These are phyloP conservation scores for Synchiropus splendidus DNA, from an alignment of 2,113 vertebrate genomes.

Conservation along the genomic window DNA sequence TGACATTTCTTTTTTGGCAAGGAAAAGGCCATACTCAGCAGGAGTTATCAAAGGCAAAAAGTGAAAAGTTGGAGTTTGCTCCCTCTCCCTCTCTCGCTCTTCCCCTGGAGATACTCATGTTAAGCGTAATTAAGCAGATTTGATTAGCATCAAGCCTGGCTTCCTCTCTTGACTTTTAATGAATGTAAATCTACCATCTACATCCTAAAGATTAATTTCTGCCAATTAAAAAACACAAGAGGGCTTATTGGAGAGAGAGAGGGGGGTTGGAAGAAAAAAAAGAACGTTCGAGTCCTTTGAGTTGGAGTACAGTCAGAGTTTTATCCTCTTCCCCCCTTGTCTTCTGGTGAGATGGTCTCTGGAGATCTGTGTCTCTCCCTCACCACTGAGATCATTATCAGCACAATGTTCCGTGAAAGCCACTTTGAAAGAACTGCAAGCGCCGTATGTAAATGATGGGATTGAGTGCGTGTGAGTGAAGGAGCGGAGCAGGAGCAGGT, in stretches of 20 bases:
- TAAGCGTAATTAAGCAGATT: constrained; percentile 75
- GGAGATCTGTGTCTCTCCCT: constrained; percentile 60
- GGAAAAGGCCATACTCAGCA: constrained; percentile 68
- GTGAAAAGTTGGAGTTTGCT: constrained; percentile 62
- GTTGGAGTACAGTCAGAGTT: constrained; percentile 63
- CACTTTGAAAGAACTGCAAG: constrained; percentile 63
- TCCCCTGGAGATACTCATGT: constrained; percentile 69
- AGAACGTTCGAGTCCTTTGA: constrained; percentile 60
- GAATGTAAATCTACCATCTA: constrained; percentile 99
- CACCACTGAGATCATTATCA: constrained; percentile 62
- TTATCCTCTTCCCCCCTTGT: constrained; percentile 62
- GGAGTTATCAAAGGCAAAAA: constrained; percentile 70
- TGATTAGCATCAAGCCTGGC: constrained; percentile 74
- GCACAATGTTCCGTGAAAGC: constrained; percentile 66
- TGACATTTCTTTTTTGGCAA: constrained; percentile 64
- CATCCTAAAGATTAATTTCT: constrained; percentile 99
- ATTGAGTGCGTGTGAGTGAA: constrained; percentile 22
- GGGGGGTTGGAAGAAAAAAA: constrained; percentile 35
- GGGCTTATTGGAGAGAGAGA: constrained; percentile 57
- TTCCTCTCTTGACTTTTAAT: constrained; percentile 94
- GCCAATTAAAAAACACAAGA: constrained; percentile 93
- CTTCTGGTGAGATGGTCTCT: constrained; percentile 64
- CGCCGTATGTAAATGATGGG: constrained; percentile 61
- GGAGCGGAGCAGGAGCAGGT: constrained; percentile 42
- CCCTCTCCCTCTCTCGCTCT: constrained; percentile 49